Evolutionary conservation across 35 echinoderm and acorn worm species (phyloP).

Genomic region (Strongylocentrotus purpuratus): DNA sequence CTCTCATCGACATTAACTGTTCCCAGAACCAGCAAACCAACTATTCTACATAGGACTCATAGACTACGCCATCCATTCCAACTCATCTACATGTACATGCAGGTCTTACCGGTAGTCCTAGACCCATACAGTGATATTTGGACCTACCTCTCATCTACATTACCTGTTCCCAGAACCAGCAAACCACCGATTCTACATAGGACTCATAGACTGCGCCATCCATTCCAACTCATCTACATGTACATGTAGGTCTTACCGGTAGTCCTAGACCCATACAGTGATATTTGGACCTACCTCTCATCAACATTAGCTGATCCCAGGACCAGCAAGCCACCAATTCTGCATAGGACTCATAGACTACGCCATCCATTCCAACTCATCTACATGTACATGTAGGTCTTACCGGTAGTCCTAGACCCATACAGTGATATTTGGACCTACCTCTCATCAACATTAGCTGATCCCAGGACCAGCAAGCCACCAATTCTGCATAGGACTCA

Average conservation of each 20-base stretch:
- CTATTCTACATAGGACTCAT: no score
- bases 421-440: background rate
- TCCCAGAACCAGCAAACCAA: slow-evolving; percentile 72
- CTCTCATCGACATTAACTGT: slow-evolving; percentile 93
- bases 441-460: slow-evolving; percentile 96
- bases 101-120: slow-evolving; percentile 12
- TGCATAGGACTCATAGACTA: no score
- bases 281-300: slow-evolving; percentile 68
- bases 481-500: no score
- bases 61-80: background rate
- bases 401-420: no score
- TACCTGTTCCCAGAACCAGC: slow-evolving; percentile 85
- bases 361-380: slow-evolving; percentile 48
- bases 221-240: slow-evolving; percentile 69
- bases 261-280: no score
- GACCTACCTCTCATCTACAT: slow-evolving; percentile 91
- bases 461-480: slow-evolving; percentile 76
- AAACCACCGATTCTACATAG: background rate
- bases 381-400: slow-evolving; percentile 77
- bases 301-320: slow-evolving; percentile 86
- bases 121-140: background rate
- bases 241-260: slow-evolving; percentile 56
- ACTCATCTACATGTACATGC: slow-evolving; percentile 92
- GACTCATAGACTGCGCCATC: no score
- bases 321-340: background rate